Evolutionary conservation across 2,888 invertebrate genomes (phyloP).

Genomic region (Melangyna quadrimaculata): DNA sequence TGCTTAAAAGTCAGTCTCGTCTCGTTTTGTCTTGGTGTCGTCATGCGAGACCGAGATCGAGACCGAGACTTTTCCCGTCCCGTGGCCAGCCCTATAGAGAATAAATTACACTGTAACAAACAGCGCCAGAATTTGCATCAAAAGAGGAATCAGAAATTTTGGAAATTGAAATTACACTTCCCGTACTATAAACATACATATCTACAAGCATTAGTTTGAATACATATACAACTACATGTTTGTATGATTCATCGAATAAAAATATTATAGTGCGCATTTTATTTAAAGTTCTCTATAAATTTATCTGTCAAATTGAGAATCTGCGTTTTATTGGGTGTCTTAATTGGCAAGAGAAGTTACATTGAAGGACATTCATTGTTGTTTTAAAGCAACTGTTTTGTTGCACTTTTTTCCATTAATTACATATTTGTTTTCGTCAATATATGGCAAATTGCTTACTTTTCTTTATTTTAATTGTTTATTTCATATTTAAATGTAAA

Average conservation of each 20-base stretch:
- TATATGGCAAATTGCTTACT: not conserved
- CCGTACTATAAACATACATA: not conserved
- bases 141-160: not conserved
- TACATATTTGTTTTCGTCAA: too few species aligned
- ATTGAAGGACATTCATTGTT: constrained; percentile 48
- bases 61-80: too few species aligned
- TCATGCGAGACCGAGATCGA: too few species aligned
- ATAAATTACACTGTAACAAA: too few species aligned
- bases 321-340: constrained; percentile 44
- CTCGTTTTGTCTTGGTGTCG: too few species aligned
- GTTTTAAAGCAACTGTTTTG: not conserved
- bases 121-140: too few species aligned
- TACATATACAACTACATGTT: too few species aligned
- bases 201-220: not conserved
- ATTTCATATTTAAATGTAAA: not conserved
- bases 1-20: too few species aligned
- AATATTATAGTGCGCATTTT: constrained; percentile 60
- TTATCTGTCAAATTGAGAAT: constrained; percentile 47
- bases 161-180: not conserved
- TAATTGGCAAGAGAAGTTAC: not conserved
- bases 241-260: constrained; percentile 61
- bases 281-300: constrained; percentile 52
- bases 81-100: too few species aligned
- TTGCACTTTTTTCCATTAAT: too few species aligned
- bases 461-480: not conserved